phyloP scores from a whole-genome alignment of 2,113 vertebrate species.

The Pithys albifrons region DNA sequence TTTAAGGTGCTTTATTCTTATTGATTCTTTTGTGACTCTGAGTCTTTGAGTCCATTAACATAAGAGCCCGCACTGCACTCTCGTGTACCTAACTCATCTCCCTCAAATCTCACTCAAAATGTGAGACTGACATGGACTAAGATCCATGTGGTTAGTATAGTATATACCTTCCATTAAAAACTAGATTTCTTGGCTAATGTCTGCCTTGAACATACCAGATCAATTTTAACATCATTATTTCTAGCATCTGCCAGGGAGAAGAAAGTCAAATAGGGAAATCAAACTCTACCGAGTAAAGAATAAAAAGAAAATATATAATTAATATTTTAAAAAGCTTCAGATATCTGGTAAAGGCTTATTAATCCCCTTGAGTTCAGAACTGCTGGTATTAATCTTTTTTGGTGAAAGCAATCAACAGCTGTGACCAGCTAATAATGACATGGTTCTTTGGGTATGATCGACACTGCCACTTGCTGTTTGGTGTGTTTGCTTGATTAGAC shows the following conservation, averaged over 20 bases:
- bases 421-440: neutral
- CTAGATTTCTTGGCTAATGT: conserved; percentile 16
- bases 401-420: neutral
- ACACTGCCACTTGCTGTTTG: neutral
- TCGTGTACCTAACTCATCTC: neutral
- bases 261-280: neutral
- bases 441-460: neutral
- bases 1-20: conserved; percentile 32
- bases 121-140: neutral
- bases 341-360: neutral
- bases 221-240: conserved; percentile 54
- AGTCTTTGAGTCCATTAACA: conserved; percentile 29
- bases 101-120: conserved; percentile 6
- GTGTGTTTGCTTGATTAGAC: neutral
- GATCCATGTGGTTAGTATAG: conserved; percentile 17
- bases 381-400: neutral
- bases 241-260: neutral
- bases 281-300: neutral
- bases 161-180: conserved; percentile 41
- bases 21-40: conserved; percentile 29
- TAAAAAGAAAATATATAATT: neutral
- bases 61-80: conserved; percentile 5
- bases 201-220: conserved; percentile 17
- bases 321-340: neutral
- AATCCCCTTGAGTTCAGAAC: neutral